These are phyloP conservation scores for Nephrotoma appendiculata DNA, from an alignment of 2,888 invertebrate species.

Conservation along the genomic window DNA sequence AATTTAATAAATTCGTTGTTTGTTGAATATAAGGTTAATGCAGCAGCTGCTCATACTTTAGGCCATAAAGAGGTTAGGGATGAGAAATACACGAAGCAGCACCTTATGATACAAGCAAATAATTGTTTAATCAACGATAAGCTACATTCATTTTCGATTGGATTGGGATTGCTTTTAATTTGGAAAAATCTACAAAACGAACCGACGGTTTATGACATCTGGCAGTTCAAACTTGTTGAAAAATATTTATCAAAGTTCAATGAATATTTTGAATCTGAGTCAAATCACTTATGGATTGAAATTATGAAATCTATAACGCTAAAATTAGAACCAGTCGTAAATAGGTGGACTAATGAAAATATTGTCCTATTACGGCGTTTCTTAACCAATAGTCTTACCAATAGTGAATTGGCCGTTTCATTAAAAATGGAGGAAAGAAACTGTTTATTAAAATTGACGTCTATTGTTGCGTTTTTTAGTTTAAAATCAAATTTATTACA, in stretches of 20 bases:
- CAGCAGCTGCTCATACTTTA: neutral
- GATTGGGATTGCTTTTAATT: constrained; percentile 54
- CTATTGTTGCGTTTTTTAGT: neutral
- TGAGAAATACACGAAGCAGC: constrained; percentile 41
- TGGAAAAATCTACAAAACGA: constrained; percentile 37
- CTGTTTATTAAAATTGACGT: neutral
- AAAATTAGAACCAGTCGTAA: neutral
- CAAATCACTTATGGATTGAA: neutral
- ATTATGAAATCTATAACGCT: neutral
- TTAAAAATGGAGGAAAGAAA: neutral
- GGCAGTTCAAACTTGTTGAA: constrained; percentile 60
- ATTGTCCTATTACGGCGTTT: neutral
- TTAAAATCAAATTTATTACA: neutral
- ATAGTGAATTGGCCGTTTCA: neutral
- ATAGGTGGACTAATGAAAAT: neutral
- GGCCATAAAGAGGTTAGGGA: constrained; percentile 21
- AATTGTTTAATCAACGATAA: constrained; percentile 72
- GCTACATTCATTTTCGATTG: constrained; percentile 56
- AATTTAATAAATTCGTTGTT: constrained; percentile 58
- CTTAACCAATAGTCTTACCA: neutral
- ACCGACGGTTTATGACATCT: constrained; percentile 44
- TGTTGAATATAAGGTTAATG: constrained; percentile 21
- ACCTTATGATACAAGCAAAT: constrained; percentile 53
- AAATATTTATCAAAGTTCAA: constrained; percentile 28
- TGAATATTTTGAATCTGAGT: neutral